Evolutionary conservation across 2,113 vertebrate genomes (phyloP).

Genomic region (Pelusios castaneus): DNA sequence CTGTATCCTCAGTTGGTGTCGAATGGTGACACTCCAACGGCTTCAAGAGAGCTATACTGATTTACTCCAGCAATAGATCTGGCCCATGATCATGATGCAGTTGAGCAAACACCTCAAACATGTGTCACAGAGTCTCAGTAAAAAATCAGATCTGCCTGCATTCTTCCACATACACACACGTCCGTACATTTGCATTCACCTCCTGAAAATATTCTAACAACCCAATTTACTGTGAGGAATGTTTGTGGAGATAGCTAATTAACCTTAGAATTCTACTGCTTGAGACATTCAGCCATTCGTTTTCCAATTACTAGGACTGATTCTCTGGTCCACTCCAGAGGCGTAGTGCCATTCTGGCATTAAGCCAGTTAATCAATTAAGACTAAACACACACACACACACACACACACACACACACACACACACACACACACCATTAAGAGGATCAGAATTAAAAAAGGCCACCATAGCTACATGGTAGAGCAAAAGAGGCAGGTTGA

Average conservation of each 20-base stretch:
- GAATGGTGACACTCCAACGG: background rate
- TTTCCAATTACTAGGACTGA: background rate
- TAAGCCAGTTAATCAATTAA: constrained; percentile 47
- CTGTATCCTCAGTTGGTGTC: background rate
- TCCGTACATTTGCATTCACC: background rate
- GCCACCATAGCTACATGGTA: background rate
- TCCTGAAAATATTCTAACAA: background rate
- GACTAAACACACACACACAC: background rate
- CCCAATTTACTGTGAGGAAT: background rate
- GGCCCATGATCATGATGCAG: background rate
- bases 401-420: too few relatives aligned
- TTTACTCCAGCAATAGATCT: background rate
- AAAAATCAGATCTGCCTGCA: background rate
- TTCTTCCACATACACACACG: background rate
- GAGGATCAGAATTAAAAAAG: background rate
- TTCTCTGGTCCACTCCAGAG: background rate
- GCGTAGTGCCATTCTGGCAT: background rate
- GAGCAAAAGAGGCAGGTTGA: background rate
- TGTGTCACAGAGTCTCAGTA: background rate
- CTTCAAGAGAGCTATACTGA: background rate
- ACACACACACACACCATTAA: background rate
- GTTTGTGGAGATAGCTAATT: background rate
- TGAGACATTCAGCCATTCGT: background rate
- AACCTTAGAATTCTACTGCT: background rate
- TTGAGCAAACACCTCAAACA: background rate